phyloP scores from a whole-genome alignment of 2,113 vertebrate genomes.

The Leptocoma aspasia region DNA sequence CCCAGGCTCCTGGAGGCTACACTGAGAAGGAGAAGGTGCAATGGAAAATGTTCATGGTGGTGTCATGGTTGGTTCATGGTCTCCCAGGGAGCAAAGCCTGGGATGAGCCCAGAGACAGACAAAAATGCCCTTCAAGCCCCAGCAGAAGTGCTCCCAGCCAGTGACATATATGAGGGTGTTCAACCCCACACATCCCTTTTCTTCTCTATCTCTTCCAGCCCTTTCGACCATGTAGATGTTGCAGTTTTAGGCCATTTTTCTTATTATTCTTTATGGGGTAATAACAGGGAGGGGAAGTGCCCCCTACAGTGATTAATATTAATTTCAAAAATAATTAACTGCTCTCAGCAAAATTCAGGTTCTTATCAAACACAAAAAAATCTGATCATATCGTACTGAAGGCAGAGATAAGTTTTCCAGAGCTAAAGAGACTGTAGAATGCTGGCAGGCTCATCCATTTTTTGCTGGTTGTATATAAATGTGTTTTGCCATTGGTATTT shows the following conservation, averaged over 20 bases:
- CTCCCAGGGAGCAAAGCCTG: neutral
- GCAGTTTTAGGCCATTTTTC: neutral
- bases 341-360: neutral
- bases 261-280: neutral
- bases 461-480: neutral
- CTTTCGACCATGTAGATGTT: neutral
- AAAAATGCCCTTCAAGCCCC: neutral
- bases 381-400: neutral
- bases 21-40: rapidly evolving
- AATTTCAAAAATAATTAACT: conserved; percentile 35
- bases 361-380: neutral
- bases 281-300: neutral
- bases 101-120: neutral
- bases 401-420: neutral
- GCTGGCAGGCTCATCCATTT: neutral
- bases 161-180: neutral
- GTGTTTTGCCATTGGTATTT: neutral
- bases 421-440: neutral
- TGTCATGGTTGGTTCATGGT: neutral
- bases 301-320: conserved; percentile 16
- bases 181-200: neutral
- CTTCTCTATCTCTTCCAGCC: neutral
- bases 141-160: neutral
- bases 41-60: neutral
- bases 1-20: neutral